A percentile compares a stretch with the other conserved stretches of the same genome.
These are phyloP conservation scores for Clistopyga incitator DNA, from an alignment of 2,888 invertebrate genomes.

Conservation along the genomic window DNA sequence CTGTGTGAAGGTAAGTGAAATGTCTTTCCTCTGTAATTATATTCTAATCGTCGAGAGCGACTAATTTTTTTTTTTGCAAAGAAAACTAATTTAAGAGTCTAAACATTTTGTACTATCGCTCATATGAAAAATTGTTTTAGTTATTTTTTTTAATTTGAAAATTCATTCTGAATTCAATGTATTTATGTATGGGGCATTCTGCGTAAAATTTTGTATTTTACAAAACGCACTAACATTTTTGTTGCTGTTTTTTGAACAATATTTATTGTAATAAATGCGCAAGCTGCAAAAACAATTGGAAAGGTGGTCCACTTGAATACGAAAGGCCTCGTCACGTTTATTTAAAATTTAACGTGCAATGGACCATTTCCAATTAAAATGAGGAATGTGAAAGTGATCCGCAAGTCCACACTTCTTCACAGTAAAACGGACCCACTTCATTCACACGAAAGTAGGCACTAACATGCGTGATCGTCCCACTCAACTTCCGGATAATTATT, in stretches of 20 bases:
- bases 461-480: background rate
- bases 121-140: too few relatives aligned
- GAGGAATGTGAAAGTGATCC: conserved; percentile 10
- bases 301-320: background rate
- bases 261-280: background rate
- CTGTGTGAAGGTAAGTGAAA: too few relatives aligned
- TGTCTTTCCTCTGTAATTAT: too few relatives aligned
- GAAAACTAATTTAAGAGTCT: too few relatives aligned
- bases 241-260: background rate
- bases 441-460: background rate
- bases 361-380: conserved; percentile 1
- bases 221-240: background rate
- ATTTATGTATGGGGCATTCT: background rate
- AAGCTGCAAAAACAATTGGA: background rate
- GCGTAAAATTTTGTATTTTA: background rate
- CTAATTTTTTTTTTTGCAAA: too few relatives aligned
- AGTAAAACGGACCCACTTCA: background rate
- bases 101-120: too few relatives aligned
- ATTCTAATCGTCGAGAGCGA: too few relatives aligned
- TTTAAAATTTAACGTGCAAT: conserved; percentile 1
- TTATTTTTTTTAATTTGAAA: too few relatives aligned
- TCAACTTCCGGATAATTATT: background rate
- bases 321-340: background rate
- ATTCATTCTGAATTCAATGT: background rate
- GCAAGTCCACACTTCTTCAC: background rate